Percentiles rank a stretch among this genome's conserved stretches.
Conservation (phyloP, 2,113 vertebrate genomes). For the Pavo muticus region DNA sequence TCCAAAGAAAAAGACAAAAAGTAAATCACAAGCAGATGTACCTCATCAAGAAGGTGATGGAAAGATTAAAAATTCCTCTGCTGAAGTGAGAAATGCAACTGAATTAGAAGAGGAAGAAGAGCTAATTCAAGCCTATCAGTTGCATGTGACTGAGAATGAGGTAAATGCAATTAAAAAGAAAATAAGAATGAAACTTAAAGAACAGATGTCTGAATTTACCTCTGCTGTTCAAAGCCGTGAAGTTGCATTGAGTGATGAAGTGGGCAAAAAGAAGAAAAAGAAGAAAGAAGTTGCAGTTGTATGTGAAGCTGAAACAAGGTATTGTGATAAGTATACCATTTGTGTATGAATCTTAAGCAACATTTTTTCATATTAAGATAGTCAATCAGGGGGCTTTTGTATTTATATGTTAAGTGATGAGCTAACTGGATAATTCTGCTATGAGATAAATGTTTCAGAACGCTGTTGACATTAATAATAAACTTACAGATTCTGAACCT, state of each 20-base stretch:
- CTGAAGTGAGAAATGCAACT: constrained; percentile 48
- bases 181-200: constrained; percentile 79
- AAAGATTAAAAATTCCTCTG: constrained; percentile 74
- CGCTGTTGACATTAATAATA: background rate
- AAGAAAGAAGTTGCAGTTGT: constrained; percentile 72
- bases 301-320: constrained; percentile 85
- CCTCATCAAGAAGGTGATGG: constrained; percentile 59
- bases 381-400: background rate
- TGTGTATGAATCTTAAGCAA: background rate
- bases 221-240: constrained; percentile 65
- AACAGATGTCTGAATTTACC: constrained; percentile 72
- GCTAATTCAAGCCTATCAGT: constrained; percentile 85
- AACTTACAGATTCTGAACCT: background rate
- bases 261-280: constrained; percentile 89
- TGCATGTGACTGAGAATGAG: constrained; percentile 85
- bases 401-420: background rate
- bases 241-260: constrained; percentile 79
- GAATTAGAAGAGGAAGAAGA: constrained; percentile 79
- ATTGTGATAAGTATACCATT: background rate
- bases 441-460: background rate
- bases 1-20: constrained; percentile 58
- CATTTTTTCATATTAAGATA: constrained; percentile 24
- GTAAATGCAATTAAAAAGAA: constrained; percentile 81
- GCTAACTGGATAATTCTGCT: background rate
- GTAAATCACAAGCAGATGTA: constrained; percentile 58